Evolutionary conservation across 2,888 invertebrate species (phyloP).

Genomic region (Epistrophella euchroma): DNA sequence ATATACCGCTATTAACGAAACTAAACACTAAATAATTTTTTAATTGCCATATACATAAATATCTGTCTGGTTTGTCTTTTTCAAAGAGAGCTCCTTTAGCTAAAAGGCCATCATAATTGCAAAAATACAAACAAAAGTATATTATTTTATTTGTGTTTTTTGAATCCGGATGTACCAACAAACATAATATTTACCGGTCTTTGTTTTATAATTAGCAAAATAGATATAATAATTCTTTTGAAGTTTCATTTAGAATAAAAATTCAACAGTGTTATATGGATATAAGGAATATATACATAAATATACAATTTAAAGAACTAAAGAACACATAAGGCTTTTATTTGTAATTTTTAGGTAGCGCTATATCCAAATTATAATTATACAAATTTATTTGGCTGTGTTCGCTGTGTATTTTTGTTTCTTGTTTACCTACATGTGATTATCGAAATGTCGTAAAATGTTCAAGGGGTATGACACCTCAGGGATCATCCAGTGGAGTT

Average conservation of each 20-base stretch:
- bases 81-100: background rate
- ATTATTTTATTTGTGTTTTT: slow-evolving; percentile 40
- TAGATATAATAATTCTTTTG: background rate
- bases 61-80: background rate
- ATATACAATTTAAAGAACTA: too few relatives aligned
- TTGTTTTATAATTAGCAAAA: slow-evolving; percentile 48
- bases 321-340: too few relatives aligned
- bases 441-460: too few relatives aligned
- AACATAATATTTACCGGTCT: slow-evolving; percentile 44
- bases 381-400: too few relatives aligned
- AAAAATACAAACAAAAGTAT: slow-evolving; percentile 11
- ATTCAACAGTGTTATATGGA: background rate
- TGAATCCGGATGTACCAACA: slow-evolving; percentile 60
- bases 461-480: too few relatives aligned
- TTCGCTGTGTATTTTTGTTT: too few relatives aligned
- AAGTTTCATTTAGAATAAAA: slow-evolving; percentile 45
- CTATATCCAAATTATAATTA: too few relatives aligned
- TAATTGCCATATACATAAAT: slow-evolving; percentile 49
- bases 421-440: too few relatives aligned
- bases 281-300: background rate
- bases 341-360: too few relatives aligned
- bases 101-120: slow-evolving; percentile 17
- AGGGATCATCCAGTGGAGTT: too few relatives aligned
- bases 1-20: slow-evolving; percentile 44
- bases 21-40: slow-evolving; percentile 38